A percentile compares a stretch with the other conserved stretches of the same genome.
Evolutionary conservation across 2,888 invertebrate genomes (phyloP).

Genomic region (Brachypalpus laphriformis): DNA sequence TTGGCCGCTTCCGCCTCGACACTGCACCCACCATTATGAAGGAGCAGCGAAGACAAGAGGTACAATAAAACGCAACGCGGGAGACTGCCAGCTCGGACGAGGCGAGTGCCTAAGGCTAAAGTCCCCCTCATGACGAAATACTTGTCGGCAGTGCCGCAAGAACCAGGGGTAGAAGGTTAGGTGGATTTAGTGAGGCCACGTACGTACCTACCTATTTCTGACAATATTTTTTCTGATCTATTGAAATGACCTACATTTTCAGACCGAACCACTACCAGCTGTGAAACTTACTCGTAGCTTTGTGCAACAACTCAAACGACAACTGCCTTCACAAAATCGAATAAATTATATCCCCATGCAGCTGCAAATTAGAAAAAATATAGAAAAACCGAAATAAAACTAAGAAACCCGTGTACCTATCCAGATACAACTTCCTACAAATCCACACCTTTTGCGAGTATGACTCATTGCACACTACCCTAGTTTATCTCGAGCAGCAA

Average conservation of each 20-base stretch:
- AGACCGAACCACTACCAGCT: not conserved
- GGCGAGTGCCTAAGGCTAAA: too few relatives aligned
- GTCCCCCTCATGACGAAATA: too few relatives aligned
- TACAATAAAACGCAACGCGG: too few relatives aligned
- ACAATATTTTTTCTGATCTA: too few relatives aligned
- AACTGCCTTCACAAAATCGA: not conserved
- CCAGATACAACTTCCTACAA: constrained; percentile 40
- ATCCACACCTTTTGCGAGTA: constrained; percentile 11
- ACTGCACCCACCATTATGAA: too few relatives aligned
- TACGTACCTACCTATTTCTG: too few relatives aligned
- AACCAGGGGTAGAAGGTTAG: too few relatives aligned
- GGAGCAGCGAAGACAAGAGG: too few relatives aligned
- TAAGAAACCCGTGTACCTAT: not conserved
- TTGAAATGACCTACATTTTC: not conserved
- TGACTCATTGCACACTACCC: constrained; percentile 58
- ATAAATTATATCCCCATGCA: constrained; percentile 1
- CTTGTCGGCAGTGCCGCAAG: too few relatives aligned
- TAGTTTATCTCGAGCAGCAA: constrained; percentile 36
- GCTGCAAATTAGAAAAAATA: not conserved
- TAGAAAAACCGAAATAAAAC: not conserved
- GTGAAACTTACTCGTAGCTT: not conserved
- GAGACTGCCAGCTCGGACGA: too few relatives aligned
- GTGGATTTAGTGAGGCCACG: too few relatives aligned
- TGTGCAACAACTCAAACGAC: constrained; percentile 10
- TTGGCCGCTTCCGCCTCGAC: too few relatives aligned